Base-by-base conservation (phyloP, 2,113 vertebrate species). In the Strix uralensis region DNA sequence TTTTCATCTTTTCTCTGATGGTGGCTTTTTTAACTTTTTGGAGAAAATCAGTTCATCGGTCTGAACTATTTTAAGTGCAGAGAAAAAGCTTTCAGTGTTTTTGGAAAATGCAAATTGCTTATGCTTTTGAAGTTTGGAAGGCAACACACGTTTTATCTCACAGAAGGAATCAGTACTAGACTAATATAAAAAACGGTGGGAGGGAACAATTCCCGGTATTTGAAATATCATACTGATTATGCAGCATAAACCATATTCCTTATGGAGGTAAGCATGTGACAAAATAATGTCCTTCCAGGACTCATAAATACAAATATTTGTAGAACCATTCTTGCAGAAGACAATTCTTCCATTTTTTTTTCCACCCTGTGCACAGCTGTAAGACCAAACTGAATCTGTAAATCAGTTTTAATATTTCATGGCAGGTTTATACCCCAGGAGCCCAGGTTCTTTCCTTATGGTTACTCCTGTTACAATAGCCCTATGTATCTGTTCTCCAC, bases 321-420 rank as follows among this genome's bases (percentile, higher is more conserved):
- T 82, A 87, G 74, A 91, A 62, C 42, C 10, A 34, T 82, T 97
- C 78, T 94, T 90, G 74, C 58, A 80, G 91, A 90, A 94, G 78
- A 85, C 70, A 73, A 2, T 89, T 92, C n/a, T 91, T 71, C 40
- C 14, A 17, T 88, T 81, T 94, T 81, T 81, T 94, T 81, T 92
- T 86, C 71, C 44, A 73, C 40, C 15, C 51, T 54, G 4, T 85
- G 87, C 74, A 94, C 81, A 93, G 82, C 32, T 77, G 34, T 92
- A 85, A 91, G 91, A 70, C 14, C 40, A 80, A 94, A 88, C 78
- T 65, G 70, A 87, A 96, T 86, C 26, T 71, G 42, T 94, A 91
- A 92, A 94, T 96, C 84, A 77, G n/a, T 85, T 95, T 94, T 92
- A 92, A 87, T 91, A 80, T 63, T 81, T 74, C 19, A 19, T 66